Conservation (phyloP, 2,888 invertebrate species). For the Calliopum simillimum region DNA sequence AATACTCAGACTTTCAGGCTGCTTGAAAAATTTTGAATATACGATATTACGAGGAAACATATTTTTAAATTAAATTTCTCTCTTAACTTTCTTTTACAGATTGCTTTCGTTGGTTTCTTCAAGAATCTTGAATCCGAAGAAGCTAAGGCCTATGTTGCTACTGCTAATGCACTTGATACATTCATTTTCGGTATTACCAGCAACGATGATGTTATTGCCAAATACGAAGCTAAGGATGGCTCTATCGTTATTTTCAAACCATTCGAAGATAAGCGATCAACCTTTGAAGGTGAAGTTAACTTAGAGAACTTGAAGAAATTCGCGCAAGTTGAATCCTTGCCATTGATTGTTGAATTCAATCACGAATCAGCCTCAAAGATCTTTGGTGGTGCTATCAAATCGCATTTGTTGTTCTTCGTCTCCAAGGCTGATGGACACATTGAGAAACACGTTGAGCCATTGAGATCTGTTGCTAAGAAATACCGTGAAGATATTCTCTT, state of each 20-base stretch:
- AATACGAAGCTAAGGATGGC: slow-evolving; percentile 83
- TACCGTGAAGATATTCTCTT: slow-evolving; percentile 94
- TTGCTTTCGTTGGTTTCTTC: slow-evolving; percentile 92
- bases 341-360: slow-evolving; percentile 94
- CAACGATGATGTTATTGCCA: slow-evolving; percentile 80
- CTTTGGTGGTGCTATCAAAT: slow-evolving; percentile 98
- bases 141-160: slow-evolving; percentile 86
- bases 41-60: background rate
- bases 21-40: too few relatives aligned
- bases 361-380: slow-evolving; percentile 98
- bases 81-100: slow-evolving; percentile 67
- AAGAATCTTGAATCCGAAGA: slow-evolving; percentile 80
- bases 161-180: slow-evolving; percentile 87
- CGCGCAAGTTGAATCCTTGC: slow-evolving; percentile 85
- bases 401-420: slow-evolving; percentile 94
- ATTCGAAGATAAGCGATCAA: slow-evolving; percentile 87
- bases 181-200: slow-evolving; percentile 88
- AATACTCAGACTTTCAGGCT: too few relatives aligned
- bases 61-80: slow-evolving; percentile 17
- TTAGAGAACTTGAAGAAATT: slow-evolving; percentile 83
- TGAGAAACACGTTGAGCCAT: slow-evolving; percentile 81
- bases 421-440: slow-evolving; percentile 90
- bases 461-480: slow-evolving; percentile 86
- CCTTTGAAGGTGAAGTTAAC: slow-evolving; percentile 77
- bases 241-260: slow-evolving; percentile 92